phyloP scores from a whole-genome alignment of 2,888 invertebrate species.

The Sinhomidia bicolor region DNA sequence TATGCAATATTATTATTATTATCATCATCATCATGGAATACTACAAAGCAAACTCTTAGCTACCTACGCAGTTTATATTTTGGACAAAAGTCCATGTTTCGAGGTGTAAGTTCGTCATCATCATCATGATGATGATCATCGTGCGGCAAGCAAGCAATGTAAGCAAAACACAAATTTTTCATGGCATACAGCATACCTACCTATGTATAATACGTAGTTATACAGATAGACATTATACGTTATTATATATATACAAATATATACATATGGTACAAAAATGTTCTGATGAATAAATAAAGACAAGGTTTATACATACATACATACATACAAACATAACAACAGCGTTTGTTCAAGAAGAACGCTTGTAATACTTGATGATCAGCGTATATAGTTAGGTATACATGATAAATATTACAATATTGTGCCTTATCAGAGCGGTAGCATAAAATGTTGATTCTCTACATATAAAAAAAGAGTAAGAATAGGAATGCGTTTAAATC shows the following conservation, averaged over 20 bases:
- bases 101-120: slow-evolving; percentile 33
- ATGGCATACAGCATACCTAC: not conserved
- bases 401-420: not conserved
- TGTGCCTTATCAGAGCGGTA: slow-evolving; percentile 5
- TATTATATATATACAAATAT: not conserved
- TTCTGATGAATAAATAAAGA: slow-evolving; percentile 21
- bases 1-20: too few species aligned
- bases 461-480: not conserved
- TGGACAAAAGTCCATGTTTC: slow-evolving; percentile 43
- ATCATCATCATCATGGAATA: not conserved
- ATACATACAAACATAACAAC: not conserved
- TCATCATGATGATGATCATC: not conserved
- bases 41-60: not conserved
- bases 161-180: slow-evolving; percentile 8
- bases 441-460: slow-evolving; percentile 9
- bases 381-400: not conserved
- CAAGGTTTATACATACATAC: not conserved
- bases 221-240: not conserved
- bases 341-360: not conserved
- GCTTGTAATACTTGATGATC: not conserved
- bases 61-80: slow-evolving; percentile 48
- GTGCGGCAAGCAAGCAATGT: not conserved
- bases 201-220: not conserved
- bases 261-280: not conserved
- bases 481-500: not conserved